These are phyloP conservation scores for Stegophylla sp. DNA, from an alignment of 2,888 invertebrate genomes.

Conservation along the genomic window DNA sequence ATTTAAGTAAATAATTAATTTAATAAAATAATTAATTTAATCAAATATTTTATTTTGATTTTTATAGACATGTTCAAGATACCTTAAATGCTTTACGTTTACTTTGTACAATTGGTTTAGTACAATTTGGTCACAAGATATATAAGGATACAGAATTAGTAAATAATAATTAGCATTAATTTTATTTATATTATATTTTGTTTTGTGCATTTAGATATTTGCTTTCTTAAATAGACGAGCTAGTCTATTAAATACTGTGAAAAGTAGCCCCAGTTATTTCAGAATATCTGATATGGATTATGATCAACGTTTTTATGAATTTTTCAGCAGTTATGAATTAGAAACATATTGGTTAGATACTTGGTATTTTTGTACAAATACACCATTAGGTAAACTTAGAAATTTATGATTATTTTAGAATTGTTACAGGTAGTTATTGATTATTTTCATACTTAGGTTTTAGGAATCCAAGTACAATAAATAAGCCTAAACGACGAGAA, in stretches of 20 bases:
- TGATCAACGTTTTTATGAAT: constrained; percentile 41
- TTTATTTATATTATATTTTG: background rate
- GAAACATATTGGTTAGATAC: constrained; percentile 55
- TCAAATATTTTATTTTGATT: constrained; percentile 8
- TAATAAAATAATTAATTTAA: background rate
- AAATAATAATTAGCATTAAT: background rate
- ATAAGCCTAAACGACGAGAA: constrained; percentile 46
- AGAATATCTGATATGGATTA: constrained; percentile 61
- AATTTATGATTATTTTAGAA: constrained; percentile 60
- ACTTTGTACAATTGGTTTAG: constrained; percentile 54
- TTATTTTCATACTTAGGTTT: constrained; percentile 61
- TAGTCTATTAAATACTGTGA: constrained; percentile 43
- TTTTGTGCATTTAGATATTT: constrained; percentile 28
- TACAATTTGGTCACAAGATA: constrained; percentile 52
- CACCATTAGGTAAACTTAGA: constrained; percentile 42
- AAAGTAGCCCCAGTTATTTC: constrained; percentile 41
- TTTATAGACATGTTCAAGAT: constrained; percentile 35
- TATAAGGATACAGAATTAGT: constrained; percentile 48
- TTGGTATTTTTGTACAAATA: constrained; percentile 57
- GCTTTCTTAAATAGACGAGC: constrained; percentile 47
- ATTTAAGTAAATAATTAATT: background rate
- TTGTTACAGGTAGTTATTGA: constrained; percentile 65
- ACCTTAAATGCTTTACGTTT: constrained; percentile 41
- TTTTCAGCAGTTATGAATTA: constrained; percentile 38
- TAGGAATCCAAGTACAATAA: constrained; percentile 65